Evolutionary conservation across 2,113 vertebrate species (phyloP), one percentile per base, ranked within the genome.

Genomic region (Dicerorhinus sumatrensis): DNA sequence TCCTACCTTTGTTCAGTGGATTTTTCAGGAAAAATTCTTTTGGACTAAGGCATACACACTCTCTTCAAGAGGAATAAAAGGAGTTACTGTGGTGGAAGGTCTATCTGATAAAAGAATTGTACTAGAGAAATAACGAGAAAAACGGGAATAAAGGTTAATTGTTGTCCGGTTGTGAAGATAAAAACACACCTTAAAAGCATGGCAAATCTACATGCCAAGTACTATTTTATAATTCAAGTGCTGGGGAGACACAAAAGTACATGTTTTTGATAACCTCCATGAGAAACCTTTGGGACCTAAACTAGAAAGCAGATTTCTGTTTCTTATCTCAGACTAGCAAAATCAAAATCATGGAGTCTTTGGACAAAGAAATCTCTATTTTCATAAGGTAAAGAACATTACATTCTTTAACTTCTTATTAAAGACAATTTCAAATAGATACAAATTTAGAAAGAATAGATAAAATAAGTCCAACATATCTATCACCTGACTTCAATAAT

Each of bases 21-120:
- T 42, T 95, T 42, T 95, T 96, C 51, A 94, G 39, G 23, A 51
- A 89, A 80, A 82, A 21, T 72, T 46, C 10, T 91, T 93, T 12
- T 76, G 42, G 20, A 51, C 4, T 96, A n/a, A 96, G 6, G 5
- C 54, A 65, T 14, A 51, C 56, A n/a, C 18, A 21, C 27, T 33
- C 27, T 56, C 6, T 84, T 84, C 25, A 75, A 85, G 20, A 85
- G 7, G 21, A 96, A 36, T 82, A 72, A 87, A 85, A 39, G 13
- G n/a, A 83, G 10, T 48, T 39, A 67, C 31, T 36, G 18, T 67
- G 1, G 46, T 62, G 65, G 5, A 95, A 60, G 8, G 12, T 39
- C 36, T 75, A 11, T 80, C 13, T 42, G 23, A 73, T 60, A 51
- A 92, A 92, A 10, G 17, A 72, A 65, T 27, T 39, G 17, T 39